Conservation (phyloP, 2,888 invertebrate genomes). For the Brachypterus glaber region DNA sequence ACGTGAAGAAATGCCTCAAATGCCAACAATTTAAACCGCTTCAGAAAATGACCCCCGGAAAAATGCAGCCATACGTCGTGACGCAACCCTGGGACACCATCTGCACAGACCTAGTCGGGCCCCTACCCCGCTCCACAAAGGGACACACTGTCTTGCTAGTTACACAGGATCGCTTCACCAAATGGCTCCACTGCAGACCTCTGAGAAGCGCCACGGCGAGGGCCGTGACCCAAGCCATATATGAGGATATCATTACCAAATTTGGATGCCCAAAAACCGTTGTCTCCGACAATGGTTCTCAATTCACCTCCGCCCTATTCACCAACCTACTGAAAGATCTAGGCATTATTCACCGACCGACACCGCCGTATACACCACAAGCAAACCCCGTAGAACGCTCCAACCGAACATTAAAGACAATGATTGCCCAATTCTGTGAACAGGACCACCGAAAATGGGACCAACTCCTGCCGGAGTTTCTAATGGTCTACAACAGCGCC, state of each 20-base stretch:
- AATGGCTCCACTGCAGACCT: constrained; percentile 23
- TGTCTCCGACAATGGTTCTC: constrained; percentile 21
- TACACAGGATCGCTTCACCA: constrained; percentile 19
- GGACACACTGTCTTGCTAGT: constrained; percentile 24
- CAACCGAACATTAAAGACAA: constrained; percentile 22
- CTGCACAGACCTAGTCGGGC: neutral
- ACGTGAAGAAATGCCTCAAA: constrained; percentile 15
- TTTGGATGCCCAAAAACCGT: constrained; percentile 23
- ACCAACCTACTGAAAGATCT: constrained; percentile 1
- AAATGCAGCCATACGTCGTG: constrained; percentile 15
- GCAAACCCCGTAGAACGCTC: neutral
- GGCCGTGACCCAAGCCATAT: constrained; percentile 19
- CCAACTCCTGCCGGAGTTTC: too few relatives aligned
- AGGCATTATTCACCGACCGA: neutral
- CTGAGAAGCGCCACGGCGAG: constrained; percentile 19
- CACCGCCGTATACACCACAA: constrained; percentile 1
- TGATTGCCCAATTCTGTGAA: constrained; percentile 21
- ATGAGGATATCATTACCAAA: constrained; percentile 18
- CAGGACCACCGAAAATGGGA: constrained; percentile 19
- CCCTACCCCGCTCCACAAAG: constrained; percentile 12
- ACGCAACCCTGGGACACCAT: constrained; percentile 17
- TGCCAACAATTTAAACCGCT: constrained; percentile 22
- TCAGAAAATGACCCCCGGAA: constrained; percentile 14
- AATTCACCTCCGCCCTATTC: constrained; percentile 20
- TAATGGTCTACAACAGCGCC: constrained; percentile 15